Percentiles rank a stretch among this genome's conserved stretches.
phyloP scores from a whole-genome alignment of 2,888 invertebrate species.

The Latheticus oryzae region DNA sequence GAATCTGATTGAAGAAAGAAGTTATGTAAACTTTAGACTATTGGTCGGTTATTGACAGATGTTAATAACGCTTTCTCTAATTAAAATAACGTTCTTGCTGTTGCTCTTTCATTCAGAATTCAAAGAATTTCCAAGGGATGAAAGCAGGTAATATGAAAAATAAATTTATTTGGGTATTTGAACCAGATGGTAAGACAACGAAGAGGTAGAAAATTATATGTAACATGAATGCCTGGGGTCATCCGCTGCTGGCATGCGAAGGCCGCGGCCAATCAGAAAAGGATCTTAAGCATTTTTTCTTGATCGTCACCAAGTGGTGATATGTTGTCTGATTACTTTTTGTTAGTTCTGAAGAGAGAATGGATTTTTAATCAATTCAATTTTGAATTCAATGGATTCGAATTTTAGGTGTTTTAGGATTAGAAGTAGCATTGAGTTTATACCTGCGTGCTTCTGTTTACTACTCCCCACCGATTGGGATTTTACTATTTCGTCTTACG shows the following conservation, averaged over 20 bases:
- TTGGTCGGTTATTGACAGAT: background rate
- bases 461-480: background rate
- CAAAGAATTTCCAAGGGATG: background rate
- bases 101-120: background rate
- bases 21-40: slow-evolving; percentile 18
- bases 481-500: slow-evolving; percentile 17
- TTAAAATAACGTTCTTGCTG: slow-evolving; percentile 6
- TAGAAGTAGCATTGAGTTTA: slow-evolving; percentile 6
- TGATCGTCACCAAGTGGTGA: slow-evolving; percentile 10
- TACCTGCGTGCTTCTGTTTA: slow-evolving; percentile 30
- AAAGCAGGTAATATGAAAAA: background rate
- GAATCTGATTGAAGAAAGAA: slow-evolving; percentile 2
- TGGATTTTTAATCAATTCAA: no score
- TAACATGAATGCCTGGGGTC: slow-evolving; percentile 22
- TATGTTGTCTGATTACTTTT: slow-evolving; percentile 31
- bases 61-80: slow-evolving; percentile 10
- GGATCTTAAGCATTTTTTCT: slow-evolving; percentile 22
- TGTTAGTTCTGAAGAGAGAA: slow-evolving; percentile 20
- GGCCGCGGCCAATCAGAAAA: slow-evolving; percentile 29
- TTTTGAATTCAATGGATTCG: no score
- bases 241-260: slow-evolving; percentile 37
- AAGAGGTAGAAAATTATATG: slow-evolving; percentile 25
- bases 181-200: background rate
- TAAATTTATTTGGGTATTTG: no score
- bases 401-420: no score